Conservation (phyloP, 2,797 vertebrate species). For the Eulemur coronatus region DNA sequence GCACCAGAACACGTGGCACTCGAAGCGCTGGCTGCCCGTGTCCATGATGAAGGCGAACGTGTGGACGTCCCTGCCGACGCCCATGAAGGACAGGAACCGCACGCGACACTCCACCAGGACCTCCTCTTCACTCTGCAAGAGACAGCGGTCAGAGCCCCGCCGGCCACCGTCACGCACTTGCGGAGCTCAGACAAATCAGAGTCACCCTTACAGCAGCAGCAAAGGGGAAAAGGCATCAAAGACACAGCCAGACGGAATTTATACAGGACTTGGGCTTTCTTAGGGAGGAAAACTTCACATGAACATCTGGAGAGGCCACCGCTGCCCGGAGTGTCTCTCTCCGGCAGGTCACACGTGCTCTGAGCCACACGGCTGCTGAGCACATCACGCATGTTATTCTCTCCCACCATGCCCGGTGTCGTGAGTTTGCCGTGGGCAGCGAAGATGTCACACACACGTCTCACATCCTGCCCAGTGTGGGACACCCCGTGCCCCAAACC, state of each 20-base stretch:
- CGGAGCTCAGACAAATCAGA: background rate
- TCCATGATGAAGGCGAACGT: constrained; percentile 99
- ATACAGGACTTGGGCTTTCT: background rate
- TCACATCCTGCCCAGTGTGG: fast-evolving
- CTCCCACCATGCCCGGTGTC: fast-evolving
- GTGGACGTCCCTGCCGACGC: constrained; percentile 95
- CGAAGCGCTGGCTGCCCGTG: constrained; percentile 96
- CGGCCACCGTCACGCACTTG: fast-evolving
- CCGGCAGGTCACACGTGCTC: background rate
- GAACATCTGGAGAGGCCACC: background rate
- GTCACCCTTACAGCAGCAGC: background rate
- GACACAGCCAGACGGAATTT: fast-evolving
- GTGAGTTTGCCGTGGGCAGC: fast-evolving
- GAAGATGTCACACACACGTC: fast-evolving
- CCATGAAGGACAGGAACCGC: constrained; percentile 98
- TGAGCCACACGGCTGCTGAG: fast-evolving
- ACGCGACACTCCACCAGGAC: constrained; percentile 96
- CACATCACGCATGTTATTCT: fast-evolving
- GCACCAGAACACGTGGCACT: constrained; percentile 97
- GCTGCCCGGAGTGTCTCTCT: background rate
- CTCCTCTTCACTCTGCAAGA: constrained; percentile 92
- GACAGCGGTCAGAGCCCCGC: fast-evolving
- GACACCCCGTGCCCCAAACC: background rate
- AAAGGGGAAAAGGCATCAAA: background rate
- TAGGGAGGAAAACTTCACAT: background rate